A percentile compares a stretch with the other conserved stretches of the same genome.
Conservation (phyloP, 2,113 vertebrate genomes). For the Ciconia maguari region DNA sequence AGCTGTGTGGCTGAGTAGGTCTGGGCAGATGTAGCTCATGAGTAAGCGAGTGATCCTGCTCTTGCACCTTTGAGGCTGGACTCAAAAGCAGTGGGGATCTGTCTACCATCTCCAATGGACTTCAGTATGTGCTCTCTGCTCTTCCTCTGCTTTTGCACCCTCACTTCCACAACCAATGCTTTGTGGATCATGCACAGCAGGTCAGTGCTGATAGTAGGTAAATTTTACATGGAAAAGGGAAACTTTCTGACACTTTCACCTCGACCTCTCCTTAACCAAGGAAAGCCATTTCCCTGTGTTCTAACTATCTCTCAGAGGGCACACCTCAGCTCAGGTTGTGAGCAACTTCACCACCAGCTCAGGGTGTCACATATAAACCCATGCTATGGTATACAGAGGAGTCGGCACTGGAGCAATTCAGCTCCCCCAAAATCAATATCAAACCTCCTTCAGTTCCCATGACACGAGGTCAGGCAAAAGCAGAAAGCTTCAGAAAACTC, state of each 20-base stretch:
- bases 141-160: background rate
- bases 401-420: background rate
- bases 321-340: too few relatives aligned
- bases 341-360: background rate
- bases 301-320: background rate
- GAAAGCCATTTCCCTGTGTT: background rate
- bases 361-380: fast-evolving
- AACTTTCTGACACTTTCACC: background rate
- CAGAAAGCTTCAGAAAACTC: background rate
- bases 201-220: background rate
- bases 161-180: fast-evolving
- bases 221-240: background rate
- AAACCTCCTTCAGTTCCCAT: background rate
- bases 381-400: background rate
- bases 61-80: background rate
- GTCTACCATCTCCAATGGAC: fast-evolving
- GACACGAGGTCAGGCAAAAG: background rate
- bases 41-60: background rate
- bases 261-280: background rate
- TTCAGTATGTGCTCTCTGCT: fast-evolving
- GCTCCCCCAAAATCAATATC: background rate
- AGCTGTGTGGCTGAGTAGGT: background rate
- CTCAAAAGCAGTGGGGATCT: background rate
- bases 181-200: background rate
- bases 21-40: background rate